phyloP scores from a whole-genome alignment of 2,797 vertebrate species.

The Myotis pilosus region DNA sequence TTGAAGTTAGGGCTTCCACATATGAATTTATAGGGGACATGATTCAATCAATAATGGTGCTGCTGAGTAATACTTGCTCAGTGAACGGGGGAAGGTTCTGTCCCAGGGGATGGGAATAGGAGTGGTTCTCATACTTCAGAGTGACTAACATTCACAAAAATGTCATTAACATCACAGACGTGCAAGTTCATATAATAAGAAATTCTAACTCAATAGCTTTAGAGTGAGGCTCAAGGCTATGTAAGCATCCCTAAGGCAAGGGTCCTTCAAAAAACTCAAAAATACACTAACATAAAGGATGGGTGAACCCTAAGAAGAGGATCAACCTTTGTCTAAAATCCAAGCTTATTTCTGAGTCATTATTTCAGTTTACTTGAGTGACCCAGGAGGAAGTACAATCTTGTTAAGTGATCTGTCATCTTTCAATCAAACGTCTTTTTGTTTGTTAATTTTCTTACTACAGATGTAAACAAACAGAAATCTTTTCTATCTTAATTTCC shows the following conservation, averaged over 20 bases:
- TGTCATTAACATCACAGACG: not conserved
- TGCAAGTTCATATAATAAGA: not conserved
- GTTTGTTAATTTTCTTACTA: not conserved
- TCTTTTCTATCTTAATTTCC: not conserved
- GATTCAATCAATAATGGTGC: not conserved
- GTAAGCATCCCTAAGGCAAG: not conserved
- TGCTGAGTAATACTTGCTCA: not conserved
- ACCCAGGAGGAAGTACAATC: not conserved
- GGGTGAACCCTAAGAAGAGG: not conserved
- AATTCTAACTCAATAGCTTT: not conserved
- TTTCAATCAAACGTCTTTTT: not conserved
- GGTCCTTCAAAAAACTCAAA: not conserved
- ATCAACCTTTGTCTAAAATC: not conserved
- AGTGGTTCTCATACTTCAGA: not conserved
- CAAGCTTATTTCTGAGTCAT: not conserved
- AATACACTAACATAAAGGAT: not conserved
- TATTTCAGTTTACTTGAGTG: not conserved
- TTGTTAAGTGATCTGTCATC: not conserved
- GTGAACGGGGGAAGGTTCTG: not conserved
- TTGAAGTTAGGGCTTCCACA: not conserved
- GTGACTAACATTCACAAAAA: not conserved
- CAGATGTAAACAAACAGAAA: not conserved
- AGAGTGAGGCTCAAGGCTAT: not conserved
- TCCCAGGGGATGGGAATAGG: not conserved
- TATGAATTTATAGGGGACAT: not conserved